A percentile compares a stretch with the other conserved stretches of the same genome.
phyloP scores from a whole-genome alignment of 2,888 invertebrate species.

The Epinotia nisella region DNA sequence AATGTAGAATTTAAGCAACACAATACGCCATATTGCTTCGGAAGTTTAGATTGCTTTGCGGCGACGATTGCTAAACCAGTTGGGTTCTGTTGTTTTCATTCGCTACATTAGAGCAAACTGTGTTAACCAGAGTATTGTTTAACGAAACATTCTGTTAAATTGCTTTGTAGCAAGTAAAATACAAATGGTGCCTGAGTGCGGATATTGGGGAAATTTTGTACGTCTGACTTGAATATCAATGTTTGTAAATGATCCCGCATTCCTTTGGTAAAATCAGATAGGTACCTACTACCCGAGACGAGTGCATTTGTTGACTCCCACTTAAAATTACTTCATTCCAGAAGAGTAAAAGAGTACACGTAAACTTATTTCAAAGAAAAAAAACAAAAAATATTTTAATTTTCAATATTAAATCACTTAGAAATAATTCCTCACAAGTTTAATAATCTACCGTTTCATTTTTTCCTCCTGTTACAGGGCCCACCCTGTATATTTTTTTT shows the following conservation, averaged over 20 bases:
- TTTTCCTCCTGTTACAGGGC: no score
- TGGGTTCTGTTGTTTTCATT: slow-evolving; percentile 39
- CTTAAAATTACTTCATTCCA: no score
- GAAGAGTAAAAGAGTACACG: no score
- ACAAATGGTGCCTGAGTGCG: slow-evolving; percentile 11
- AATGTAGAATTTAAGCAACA: slow-evolving; percentile 37
- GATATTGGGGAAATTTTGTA: slow-evolving; percentile 16
- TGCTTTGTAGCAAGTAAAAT: slow-evolving; percentile 30
- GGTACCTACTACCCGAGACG: background rate
- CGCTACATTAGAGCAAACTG: slow-evolving; percentile 42
- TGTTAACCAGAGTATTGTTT: slow-evolving; percentile 44
- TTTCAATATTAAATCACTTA: no score
- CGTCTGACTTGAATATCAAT: background rate
- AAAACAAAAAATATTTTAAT: no score
- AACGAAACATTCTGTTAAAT: slow-evolving; percentile 40
- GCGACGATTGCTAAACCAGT: slow-evolving; percentile 42
- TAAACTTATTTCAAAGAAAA: no score
- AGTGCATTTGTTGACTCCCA: background rate
- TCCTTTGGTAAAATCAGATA: background rate
- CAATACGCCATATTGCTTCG: slow-evolving; percentile 39
- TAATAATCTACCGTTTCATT: no score
- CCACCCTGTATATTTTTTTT: no score
- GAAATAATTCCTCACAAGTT: no score
- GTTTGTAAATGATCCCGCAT: background rate
- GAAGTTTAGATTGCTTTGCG: slow-evolving; percentile 45